These are phyloP conservation scores for Melanostigma gelatinosum DNA, from an alignment of 2,113 vertebrate species.

Conservation along the genomic window DNA sequence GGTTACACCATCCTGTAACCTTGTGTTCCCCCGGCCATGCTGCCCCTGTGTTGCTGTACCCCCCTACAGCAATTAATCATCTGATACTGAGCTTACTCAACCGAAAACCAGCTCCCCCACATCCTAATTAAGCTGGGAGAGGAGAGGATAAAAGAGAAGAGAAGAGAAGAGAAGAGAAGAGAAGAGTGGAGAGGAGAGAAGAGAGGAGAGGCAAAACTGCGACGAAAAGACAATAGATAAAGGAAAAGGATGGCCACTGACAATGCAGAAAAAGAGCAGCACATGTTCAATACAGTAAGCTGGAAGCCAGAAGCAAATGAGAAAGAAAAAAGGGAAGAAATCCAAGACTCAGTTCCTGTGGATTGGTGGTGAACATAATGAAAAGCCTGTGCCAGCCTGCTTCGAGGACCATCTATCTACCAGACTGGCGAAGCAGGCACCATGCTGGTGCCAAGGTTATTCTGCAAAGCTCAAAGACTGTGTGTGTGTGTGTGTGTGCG, in stretches of 20 bases:
- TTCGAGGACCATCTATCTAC: constrained; percentile 72
- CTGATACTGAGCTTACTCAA: constrained; percentile 85
- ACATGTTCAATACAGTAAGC: constrained; percentile 11
- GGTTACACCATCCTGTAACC: constrained; percentile 74
- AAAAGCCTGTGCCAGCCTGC: constrained; percentile 73
- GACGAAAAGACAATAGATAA: constrained; percentile 32
- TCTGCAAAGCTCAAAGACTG: constrained; percentile 66
- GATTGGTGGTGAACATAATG: constrained; percentile 70
- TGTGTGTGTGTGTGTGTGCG: constrained; percentile 34
- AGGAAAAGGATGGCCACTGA: constrained; percentile 40
- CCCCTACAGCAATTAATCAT: constrained; percentile 86
- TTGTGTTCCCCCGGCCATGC: constrained; percentile 77
- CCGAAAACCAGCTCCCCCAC: constrained; percentile 78
- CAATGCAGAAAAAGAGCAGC: constrained; percentile 28
- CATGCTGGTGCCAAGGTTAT: constrained; percentile 80
- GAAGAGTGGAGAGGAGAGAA: constrained; percentile 34
- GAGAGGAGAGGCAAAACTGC: constrained; percentile 3
- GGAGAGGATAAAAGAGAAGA: constrained; percentile 11
- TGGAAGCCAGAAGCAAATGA: constrained; percentile 25
- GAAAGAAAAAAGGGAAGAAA: constrained; percentile 52
- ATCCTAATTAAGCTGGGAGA: constrained; percentile 82
- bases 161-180: constrained; percentile 13
- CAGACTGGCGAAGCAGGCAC: constrained; percentile 69
- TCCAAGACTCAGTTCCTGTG: constrained; percentile 57
- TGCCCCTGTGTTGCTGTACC: constrained; percentile 73